phyloP scores from a whole-genome alignment of 2,888 invertebrate genomes.

The Heliconius sara region DNA sequence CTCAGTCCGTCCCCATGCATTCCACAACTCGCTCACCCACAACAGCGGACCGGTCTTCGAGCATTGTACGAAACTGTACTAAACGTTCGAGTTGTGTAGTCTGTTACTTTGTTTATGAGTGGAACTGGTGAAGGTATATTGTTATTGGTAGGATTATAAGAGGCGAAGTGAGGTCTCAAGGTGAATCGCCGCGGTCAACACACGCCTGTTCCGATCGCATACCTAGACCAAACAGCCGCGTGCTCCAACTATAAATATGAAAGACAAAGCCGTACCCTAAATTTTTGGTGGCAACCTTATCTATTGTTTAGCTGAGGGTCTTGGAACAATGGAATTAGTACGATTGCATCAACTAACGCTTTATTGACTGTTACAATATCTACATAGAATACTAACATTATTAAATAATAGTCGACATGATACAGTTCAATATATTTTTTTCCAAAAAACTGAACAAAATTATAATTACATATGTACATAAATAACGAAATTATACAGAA shows the following conservation, averaged over 20 bases:
- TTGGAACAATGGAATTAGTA: slow-evolving; percentile 51
- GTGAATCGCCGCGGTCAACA: slow-evolving; percentile 81
- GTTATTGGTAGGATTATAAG: slow-evolving; percentile 64
- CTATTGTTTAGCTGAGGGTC: slow-evolving; percentile 55
- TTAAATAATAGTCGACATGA: neutral
- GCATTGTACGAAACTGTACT: slow-evolving; percentile 76
- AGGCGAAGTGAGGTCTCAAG: slow-evolving; percentile 78
- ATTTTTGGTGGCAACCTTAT: slow-evolving; percentile 58
- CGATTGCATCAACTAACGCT: slow-evolving; percentile 46
- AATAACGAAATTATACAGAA: slow-evolving; percentile 16
- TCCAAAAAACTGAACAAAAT: neutral
- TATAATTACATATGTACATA: slow-evolving; percentile 4
- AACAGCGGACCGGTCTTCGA: slow-evolving; percentile 78
- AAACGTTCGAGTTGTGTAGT: slow-evolving; percentile 66
- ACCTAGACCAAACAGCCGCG: slow-evolving; percentile 79
- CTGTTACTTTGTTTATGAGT: slow-evolving; percentile 57
- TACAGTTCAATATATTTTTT: neutral
- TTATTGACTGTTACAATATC: slow-evolving; percentile 23
- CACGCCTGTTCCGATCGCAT: slow-evolving; percentile 70
- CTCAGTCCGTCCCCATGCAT: slow-evolving; percentile 77
- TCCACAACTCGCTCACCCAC: slow-evolving; percentile 83
- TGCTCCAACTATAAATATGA: slow-evolving; percentile 70
- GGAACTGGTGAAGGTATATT: slow-evolving; percentile 57
- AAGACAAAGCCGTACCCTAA: slow-evolving; percentile 52
- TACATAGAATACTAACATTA: slow-evolving; percentile 11